phyloP scores from a whole-genome alignment of 2,888 invertebrate genomes.

The Eretmocerus hayati region DNA sequence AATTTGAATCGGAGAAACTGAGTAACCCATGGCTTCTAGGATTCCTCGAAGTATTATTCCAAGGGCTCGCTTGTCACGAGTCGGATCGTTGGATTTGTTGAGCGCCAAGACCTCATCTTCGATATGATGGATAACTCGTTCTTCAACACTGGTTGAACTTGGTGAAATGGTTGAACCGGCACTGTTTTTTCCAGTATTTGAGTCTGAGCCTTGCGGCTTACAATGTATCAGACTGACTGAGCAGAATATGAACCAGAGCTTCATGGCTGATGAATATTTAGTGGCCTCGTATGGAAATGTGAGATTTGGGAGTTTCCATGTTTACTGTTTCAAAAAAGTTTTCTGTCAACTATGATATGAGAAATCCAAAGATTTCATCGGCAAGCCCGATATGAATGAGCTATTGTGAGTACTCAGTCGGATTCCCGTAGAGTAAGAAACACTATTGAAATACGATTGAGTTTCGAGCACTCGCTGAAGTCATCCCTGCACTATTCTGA shows the following conservation, averaged over 20 bases:
- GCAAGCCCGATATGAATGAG: too few species aligned
- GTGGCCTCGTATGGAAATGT: not conserved
- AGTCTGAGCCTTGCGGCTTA: not conserved
- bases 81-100: conserved; percentile 14
- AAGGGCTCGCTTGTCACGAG: conserved; percentile 39
- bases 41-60: conserved; percentile 40
- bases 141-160: conserved; percentile 4
- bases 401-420: too few species aligned
- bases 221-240: too few species aligned
- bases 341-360: too few species aligned
- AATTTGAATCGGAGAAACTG: conserved; percentile 33
- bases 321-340: too few species aligned
- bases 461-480: too few species aligned
- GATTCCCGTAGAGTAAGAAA: too few species aligned
- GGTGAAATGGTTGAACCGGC: not conserved
- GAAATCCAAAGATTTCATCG: too few species aligned
- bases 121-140: conserved; percentile 9
- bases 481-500: too few species aligned
- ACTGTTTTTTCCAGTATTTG: not conserved
- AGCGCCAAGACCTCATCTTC: conserved; percentile 19
- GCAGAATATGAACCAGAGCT: not conserved
- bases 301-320: not conserved
- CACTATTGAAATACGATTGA: too few species aligned
- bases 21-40: conserved; percentile 40
- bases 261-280: not conserved